Conservation (phyloP, 2,797 vertebrate genomes). For the Meda fulgida region DNA sequence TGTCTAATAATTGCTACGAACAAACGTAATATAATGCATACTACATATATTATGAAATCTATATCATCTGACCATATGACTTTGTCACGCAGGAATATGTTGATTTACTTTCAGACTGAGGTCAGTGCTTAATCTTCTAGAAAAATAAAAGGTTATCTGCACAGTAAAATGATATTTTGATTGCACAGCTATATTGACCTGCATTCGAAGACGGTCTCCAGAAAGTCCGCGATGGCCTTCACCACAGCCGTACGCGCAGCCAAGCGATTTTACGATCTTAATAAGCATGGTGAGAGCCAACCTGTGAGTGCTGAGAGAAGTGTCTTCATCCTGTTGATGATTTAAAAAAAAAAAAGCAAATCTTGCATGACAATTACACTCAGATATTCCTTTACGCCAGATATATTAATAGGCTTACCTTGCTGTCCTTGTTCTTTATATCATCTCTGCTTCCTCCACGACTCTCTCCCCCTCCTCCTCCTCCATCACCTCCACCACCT, state of each 20-base stretch:
- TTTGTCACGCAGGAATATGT: not conserved
- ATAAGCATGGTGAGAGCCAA: conserved; percentile 98
- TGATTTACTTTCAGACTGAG: not conserved
- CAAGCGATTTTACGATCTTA: conserved; percentile 97
- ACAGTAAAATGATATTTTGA: not conserved
- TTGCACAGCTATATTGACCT: conserved; percentile 73
- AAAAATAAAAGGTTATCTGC: not conserved
- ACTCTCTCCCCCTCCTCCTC: conserved; percentile 81
- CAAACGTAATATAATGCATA: not conserved
- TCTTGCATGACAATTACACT: not conserved
- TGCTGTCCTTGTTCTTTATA: conserved; percentile 90
- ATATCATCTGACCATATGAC: not conserved
- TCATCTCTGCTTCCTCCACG: conserved; percentile 87
- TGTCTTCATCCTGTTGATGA: conserved; percentile 78
- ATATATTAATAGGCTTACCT: conserved; percentile 75
- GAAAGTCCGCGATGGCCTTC: conserved; percentile 97
- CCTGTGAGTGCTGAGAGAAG: conserved; percentile 87
- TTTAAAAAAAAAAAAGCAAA: not conserved
- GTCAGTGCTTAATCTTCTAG: not conserved
- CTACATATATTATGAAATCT: not conserved
- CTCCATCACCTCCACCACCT: conserved; percentile 74
- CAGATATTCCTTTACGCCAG: not conserved
- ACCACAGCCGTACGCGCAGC: conserved; percentile 96
- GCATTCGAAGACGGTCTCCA: conserved; percentile 95
- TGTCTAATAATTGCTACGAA: not conserved